Percentiles rank a stretch among this genome's conserved stretches.
These are phyloP conservation scores for Stigmatopora argus DNA, from an alignment of 2,113 vertebrate genomes.

Conservation along the genomic window DNA sequence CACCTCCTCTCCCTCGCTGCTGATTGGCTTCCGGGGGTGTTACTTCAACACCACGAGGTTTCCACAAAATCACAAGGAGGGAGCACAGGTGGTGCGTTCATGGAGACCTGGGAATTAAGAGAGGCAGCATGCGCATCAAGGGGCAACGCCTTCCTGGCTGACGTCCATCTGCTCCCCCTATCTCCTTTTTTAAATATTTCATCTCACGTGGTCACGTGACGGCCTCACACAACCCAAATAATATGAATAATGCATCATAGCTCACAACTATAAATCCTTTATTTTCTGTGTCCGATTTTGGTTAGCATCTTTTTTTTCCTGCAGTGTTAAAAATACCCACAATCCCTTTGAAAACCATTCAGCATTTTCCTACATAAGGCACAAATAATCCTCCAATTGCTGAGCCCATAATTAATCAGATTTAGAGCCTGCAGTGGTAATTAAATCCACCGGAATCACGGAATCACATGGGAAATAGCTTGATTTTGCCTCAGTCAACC, in stretches of 20 bases:
- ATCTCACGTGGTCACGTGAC: background rate
- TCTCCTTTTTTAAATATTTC: background rate
- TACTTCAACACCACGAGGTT: conserved; percentile 23
- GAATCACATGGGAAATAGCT: background rate
- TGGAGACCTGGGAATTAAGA: accelerated
- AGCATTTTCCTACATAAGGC: background rate
- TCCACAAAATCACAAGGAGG: conserved; percentile 7
- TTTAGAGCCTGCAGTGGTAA: background rate
- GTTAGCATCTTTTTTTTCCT: background rate
- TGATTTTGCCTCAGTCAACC: background rate
- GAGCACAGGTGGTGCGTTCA: conserved; percentile 33
- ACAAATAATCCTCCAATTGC: background rate
- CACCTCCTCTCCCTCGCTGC: background rate
- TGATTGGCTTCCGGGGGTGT: conserved; percentile 41
- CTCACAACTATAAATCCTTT: background rate
- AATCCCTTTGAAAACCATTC: background rate
- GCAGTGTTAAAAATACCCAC: background rate
- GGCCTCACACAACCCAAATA: background rate
- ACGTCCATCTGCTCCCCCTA: background rate
- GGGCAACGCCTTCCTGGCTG: conserved; percentile 1
- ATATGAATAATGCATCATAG: background rate
- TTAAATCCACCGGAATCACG: background rate
- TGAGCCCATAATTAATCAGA: background rate
- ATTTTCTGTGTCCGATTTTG: background rate
- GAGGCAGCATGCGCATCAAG: background rate